Base-by-base conservation (phyloP, 2,797 vertebrate species). In the Cyclopterus lumpus region DNA sequence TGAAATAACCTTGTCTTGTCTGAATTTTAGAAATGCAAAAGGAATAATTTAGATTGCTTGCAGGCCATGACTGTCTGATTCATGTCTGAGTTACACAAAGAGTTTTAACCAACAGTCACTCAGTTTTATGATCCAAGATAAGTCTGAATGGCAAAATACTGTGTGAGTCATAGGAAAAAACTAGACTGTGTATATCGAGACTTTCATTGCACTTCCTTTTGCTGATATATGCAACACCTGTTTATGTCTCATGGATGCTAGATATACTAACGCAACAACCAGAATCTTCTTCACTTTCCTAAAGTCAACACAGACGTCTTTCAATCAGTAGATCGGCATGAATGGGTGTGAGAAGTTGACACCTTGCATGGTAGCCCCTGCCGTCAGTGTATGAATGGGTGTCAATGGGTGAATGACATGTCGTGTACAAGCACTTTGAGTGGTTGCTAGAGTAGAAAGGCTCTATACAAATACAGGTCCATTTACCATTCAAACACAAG, bases 11-110 rank as follows among this genome's bases (percentile, higher is more conserved):
- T 71, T 73, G 77, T 77, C 51, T 34, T 69, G 77, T 83, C 72
- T 77, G 62, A 72, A 85, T 68, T 81, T 81, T 58, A 58, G 58
- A 74, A 63, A 81, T 77, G 87, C 85, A 89, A 84, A 90, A 87
- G 79, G 76, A 93, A 91, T 89, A 85, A 89, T 88, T 90, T 77
- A 88, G 79, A 57, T 60, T 26, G 87, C 82, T 86, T 54, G 38
- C 51, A 75, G 85, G 79, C 82, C 12, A 18, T 5, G 40, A 80
- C 73, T 68, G 61, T 85, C 73, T 85, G 72, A 80, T 61, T 81
- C 67, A 81, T 66, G 78, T 80, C 69, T 36, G 69, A 74, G 64
- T 80, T 74, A 82, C 77, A 87, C 22, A 66, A 75, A 30, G 61
- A 73, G 64, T 73, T 74, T 86, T 85, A 74, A 66, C 49, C 46